Evolutionary conservation across 2,113 vertebrate species (phyloP).

Genomic region (Thermophis baileyi): DNA sequence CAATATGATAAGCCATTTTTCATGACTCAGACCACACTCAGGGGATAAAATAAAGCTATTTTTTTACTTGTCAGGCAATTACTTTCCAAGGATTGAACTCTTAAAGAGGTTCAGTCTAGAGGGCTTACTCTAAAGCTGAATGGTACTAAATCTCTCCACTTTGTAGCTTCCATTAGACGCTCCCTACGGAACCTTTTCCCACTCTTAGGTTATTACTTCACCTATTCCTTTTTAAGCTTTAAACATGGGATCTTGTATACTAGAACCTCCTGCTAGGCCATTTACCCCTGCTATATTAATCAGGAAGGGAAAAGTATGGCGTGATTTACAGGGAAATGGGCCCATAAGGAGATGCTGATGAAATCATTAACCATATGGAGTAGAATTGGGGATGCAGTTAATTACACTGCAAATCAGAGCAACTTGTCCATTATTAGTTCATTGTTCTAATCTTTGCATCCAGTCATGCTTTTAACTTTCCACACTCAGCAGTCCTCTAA

Average conservation of each 20-base stretch:
- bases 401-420: constrained; percentile 29
- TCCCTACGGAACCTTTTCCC: not conserved
- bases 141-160: not conserved
- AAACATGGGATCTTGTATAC: constrained; percentile 5
- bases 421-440: not conserved
- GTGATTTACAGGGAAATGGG: constrained; percentile 22
- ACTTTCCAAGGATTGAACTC: not conserved
- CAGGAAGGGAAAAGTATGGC: not conserved
- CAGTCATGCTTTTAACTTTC: constrained; percentile 1
- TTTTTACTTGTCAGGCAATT: not conserved
- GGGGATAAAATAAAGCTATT: rapidly evolving
- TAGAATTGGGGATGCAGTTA: constrained; percentile 10
- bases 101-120: not conserved
- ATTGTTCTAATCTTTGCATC: constrained; percentile 24
- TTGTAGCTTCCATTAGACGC: not conserved
- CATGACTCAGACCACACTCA: rapidly evolving
- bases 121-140: not conserved
- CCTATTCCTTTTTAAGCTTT: not conserved
- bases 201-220: constrained; percentile 14
- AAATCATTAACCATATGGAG: constrained; percentile 26
- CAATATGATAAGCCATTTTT: not conserved
- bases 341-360: not conserved
- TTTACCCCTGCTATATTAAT: not conserved
- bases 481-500: not conserved
- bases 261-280: not conserved